A percentile compares a stretch with the other conserved stretches of the same genome.
Conservation (phyloP, 2,797 vertebrate genomes). For the Vipera ursinii region DNA sequence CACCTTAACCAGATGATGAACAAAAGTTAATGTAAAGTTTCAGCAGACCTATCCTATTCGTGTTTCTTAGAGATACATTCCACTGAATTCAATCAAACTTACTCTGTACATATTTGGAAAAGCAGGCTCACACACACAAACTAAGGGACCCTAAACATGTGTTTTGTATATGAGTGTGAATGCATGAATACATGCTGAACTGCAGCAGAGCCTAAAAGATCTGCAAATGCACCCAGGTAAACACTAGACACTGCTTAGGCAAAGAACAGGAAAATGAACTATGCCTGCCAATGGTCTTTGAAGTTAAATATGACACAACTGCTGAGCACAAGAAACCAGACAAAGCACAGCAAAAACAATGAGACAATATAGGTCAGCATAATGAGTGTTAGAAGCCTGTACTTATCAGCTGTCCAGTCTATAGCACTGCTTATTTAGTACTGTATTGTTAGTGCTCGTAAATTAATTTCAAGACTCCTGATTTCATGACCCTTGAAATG, state of each 20-base stretch:
- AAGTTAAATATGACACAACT: constrained; percentile 32
- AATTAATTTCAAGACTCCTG: constrained; percentile 12
- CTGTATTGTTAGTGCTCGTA: constrained; percentile 8
- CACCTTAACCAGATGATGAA: not conserved
- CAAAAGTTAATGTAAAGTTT: not conserved
- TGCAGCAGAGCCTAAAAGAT: not conserved
- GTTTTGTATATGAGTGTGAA: not conserved
- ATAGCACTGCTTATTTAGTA: constrained; percentile 8
- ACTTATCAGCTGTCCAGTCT: constrained; percentile 28
- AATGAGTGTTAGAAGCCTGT: constrained; percentile 9
- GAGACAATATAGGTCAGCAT: constrained; percentile 30
- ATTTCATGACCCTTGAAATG: not conserved
- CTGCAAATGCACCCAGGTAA: not conserved
- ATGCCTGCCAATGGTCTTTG: constrained; percentile 15
- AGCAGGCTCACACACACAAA: not conserved
- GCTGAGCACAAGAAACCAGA: constrained; percentile 32
- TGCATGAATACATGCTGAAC: not conserved
- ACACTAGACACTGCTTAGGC: not conserved
- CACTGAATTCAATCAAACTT: not conserved
- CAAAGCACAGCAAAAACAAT: constrained; percentile 27
- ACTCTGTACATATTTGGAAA: not conserved
- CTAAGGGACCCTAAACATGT: not conserved
- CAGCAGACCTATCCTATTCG: not conserved
- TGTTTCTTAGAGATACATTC: not conserved
- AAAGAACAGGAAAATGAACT: not conserved